Percentiles rank a stretch among this genome's conserved stretches.
phyloP scores from a whole-genome alignment of 1,140 invertebrate species.

The Psilanteris sp. region DNA sequence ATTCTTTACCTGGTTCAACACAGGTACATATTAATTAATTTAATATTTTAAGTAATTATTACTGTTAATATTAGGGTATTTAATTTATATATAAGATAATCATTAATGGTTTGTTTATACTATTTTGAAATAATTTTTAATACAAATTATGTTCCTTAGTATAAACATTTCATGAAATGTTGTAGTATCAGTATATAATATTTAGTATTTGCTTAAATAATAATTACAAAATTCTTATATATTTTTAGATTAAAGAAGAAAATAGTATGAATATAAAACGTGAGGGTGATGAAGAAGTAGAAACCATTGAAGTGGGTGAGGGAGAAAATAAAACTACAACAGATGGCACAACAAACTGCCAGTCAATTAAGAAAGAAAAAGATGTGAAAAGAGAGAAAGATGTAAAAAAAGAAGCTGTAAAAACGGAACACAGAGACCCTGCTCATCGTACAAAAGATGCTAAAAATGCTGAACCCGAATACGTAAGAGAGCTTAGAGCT shows the following conservation, averaged over 20 bases:
- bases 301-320: constrained; percentile 74
- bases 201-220: no score
- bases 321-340: constrained; percentile 76
- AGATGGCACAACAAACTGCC: constrained; percentile 77
- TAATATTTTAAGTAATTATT: no score
- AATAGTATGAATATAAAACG: constrained; percentile 75
- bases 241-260: constrained; percentile 76
- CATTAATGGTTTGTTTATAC: no score
- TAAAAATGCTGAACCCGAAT: constrained; percentile 83
- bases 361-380: constrained; percentile 82
- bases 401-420: constrained; percentile 82
- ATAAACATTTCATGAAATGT: no score
- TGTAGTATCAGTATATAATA: no score
- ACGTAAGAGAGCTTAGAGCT: constrained; percentile 91
- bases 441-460: constrained; percentile 82
- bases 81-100: no score
- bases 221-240: not conserved
- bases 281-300: constrained; percentile 79
- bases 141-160: no score
- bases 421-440: constrained; percentile 80
- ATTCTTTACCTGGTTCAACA: constrained; percentile 74
- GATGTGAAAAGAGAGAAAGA: constrained; percentile 82
- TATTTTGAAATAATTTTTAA: no score
- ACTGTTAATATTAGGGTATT: no score
- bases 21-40: constrained; percentile 66